These are phyloP conservation scores for Ammodytes marinus DNA, from an alignment of 2,113 vertebrate species.

Conservation along the genomic window DNA sequence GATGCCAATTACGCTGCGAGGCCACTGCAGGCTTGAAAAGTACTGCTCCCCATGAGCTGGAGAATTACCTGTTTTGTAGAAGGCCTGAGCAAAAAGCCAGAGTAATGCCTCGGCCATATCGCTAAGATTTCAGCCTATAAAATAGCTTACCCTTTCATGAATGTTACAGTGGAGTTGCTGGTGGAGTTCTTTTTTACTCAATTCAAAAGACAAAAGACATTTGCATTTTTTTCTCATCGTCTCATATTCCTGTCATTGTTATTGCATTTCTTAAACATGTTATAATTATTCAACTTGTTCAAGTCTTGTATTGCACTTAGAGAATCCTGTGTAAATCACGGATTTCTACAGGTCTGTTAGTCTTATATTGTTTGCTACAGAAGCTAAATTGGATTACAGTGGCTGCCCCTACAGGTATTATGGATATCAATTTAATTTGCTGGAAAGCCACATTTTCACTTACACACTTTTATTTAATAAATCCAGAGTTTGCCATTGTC, in stretches of 20 bases:
- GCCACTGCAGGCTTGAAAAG: conserved; percentile 27
- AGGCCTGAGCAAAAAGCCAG: conserved; percentile 18
- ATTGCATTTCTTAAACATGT: conserved; percentile 26
- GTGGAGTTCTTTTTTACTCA: conserved; percentile 9
- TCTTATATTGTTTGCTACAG: conserved; percentile 4
- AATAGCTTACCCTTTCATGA: conserved; percentile 31
- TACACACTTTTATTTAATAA: conserved; percentile 2
- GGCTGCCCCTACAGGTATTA: conserved; percentile 12
- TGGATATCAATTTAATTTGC: neutral
- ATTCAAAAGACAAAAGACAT: neutral
- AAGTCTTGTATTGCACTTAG: neutral
- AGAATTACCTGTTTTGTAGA: conserved; percentile 46
- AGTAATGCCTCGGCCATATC: conserved; percentile 22
- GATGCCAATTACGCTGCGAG: conserved; percentile 42
- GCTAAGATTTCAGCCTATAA: conserved; percentile 22
- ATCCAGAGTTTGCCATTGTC: neutral
- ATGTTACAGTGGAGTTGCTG: conserved; percentile 21
- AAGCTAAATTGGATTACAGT: conserved; percentile 1
- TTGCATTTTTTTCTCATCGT: neutral
- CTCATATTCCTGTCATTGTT: conserved; percentile 25
- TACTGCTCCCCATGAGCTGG: conserved; percentile 6
- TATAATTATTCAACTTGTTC: conserved; percentile 25
- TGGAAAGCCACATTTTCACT: neutral
- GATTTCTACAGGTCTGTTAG: too few species aligned
- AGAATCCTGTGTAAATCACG: too few species aligned